Base-by-base conservation (phyloP, 1,140 invertebrate genomes). In the Aphaenogaster ashmeadi region DNA sequence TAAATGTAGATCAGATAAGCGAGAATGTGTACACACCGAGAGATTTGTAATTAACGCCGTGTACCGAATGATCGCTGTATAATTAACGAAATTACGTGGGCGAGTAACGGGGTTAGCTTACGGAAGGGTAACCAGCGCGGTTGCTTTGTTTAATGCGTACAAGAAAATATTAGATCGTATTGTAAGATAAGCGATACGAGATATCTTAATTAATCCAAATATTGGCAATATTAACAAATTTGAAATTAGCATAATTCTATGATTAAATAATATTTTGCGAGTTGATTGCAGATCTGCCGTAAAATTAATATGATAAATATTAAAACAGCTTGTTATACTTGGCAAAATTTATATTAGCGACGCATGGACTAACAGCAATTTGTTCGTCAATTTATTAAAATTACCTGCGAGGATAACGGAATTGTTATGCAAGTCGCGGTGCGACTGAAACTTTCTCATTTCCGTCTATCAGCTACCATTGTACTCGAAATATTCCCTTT, bases 1-100 rank as follows among this genome's bases (percentile, higher is more conserved):
- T 33, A 13, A 71, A n/a, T 83, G 41, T 83, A 84, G 56, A 84
- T 84, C 54, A 62, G 41, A 74, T 74, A 75, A 41, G 18, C n/a
- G 54, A 84, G 66, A 56, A 27, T 60, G 80, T 83, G 67, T 83
- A 60, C 41, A 72, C 38, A 74, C 18, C 15, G 67, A 11, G 67
- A 41, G 80, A 75, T 74, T 84, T 84, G 80, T 84, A 84, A 84
- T 84, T 84, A 84, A 84, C 33, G 80, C 41, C 67, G 54, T 74
- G 54, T 84, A 74, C 27, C 50, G 11, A 50, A 41, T 75, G 54
- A 84, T 84, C 80, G 69, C 41, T 74, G 54, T 83, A 83, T 83
- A 74, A 83, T 83, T 83, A 83, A 83, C 67, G 54, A 74, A 83
- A 74, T 83, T 74, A 83, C 41, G 54, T 47, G 15, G 44, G 38